A percentile compares a stretch with the other conserved stretches of the same genome.
These are phyloP conservation scores for Tachyglossus aculeatus DNA, from an alignment of 2,797 vertebrate species.

Conservation along the genomic window DNA sequence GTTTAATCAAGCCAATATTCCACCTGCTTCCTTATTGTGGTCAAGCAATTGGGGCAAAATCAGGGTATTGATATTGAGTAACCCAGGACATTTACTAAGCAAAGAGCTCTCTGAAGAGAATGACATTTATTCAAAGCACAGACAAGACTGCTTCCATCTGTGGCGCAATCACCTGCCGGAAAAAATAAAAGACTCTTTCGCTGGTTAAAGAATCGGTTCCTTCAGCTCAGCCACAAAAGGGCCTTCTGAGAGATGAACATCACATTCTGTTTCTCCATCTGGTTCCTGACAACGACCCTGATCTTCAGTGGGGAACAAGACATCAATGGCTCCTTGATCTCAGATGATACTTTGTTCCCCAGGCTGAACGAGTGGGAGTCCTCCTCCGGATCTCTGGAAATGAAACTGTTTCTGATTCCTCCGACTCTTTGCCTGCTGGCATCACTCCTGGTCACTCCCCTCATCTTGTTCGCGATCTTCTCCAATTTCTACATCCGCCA, in stretches of 20 bases:
- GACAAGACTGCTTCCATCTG: neutral
- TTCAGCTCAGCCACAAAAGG: neutral
- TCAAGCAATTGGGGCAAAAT: slow-evolving; percentile 38
- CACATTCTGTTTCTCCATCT: slow-evolving; percentile 23
- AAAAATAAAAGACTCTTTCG: slow-evolving; percentile 10
- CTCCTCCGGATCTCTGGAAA: slow-evolving; percentile 45
- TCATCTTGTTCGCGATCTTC: slow-evolving; percentile 76
- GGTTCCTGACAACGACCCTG: slow-evolving; percentile 6
- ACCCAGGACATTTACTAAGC: slow-evolving; percentile 24
- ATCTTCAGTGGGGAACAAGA: neutral
- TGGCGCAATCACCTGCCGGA: slow-evolving; percentile 1
- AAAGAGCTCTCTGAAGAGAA: slow-evolving; percentile 15
- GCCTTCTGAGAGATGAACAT: slow-evolving; percentile 52
- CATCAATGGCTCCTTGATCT: slow-evolving; percentile 42
- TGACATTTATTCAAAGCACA: neutral
- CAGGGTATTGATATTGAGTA: slow-evolving; percentile 23
- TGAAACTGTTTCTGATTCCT: slow-evolving; percentile 72
- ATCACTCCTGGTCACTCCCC: slow-evolving; percentile 72
- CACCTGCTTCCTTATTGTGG: slow-evolving; percentile 43
- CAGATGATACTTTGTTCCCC: slow-evolving; percentile 9
- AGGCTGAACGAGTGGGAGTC: slow-evolving; percentile 46
- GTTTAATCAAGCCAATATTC: slow-evolving; percentile 61
- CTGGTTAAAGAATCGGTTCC: neutral
- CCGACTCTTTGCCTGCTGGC: slow-evolving; percentile 72
- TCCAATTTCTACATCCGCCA: slow-evolving; percentile 68